Evolutionary conservation across 53 echinoderm and acorn worm species (phyloP).

Genomic region (Crossaster papposus): DNA sequence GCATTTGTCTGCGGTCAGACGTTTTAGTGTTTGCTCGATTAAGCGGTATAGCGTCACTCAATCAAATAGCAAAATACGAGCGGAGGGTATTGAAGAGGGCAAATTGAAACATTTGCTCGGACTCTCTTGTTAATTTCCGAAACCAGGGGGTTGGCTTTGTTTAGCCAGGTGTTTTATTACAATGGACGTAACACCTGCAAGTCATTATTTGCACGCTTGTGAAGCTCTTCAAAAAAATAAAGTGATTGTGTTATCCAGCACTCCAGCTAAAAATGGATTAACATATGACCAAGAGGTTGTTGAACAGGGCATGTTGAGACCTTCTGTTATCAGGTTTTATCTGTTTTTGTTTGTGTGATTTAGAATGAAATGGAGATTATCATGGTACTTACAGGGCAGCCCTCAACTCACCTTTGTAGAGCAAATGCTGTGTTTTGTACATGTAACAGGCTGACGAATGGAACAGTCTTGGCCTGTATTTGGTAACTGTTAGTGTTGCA

Average conservation of each 20-base stretch:
- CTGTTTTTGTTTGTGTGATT: background rate
- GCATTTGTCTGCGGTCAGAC: conserved; percentile 27
- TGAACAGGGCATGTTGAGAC: background rate
- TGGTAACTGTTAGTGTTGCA: no score
- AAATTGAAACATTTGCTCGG: conserved; percentile 25
- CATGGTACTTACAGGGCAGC: background rate
- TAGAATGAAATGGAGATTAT: background rate
- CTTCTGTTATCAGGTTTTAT: background rate
- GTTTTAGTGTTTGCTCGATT: conserved; percentile 41
- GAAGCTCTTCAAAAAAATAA: background rate
- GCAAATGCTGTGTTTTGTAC: no score
- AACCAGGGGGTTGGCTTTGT: conserved; percentile 2
- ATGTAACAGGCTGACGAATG: no score
- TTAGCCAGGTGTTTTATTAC: conserved; percentile 23
- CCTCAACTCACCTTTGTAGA: background rate
- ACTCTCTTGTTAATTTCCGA: background rate
- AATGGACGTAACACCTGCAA: conserved; percentile 9
- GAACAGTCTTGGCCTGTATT: no score
- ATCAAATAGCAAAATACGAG: conserved; percentile 29
- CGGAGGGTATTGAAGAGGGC: conserved; percentile 12
- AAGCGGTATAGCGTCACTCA: conserved; percentile 44
- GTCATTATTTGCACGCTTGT: conserved; percentile 19
- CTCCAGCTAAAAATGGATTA: background rate
- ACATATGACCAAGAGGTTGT: background rate
- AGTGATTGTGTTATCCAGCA: background rate